Evolutionary conservation across 2,888 invertebrate genomes (phyloP).

Genomic region (Leptinotarsa haldemani): DNA sequence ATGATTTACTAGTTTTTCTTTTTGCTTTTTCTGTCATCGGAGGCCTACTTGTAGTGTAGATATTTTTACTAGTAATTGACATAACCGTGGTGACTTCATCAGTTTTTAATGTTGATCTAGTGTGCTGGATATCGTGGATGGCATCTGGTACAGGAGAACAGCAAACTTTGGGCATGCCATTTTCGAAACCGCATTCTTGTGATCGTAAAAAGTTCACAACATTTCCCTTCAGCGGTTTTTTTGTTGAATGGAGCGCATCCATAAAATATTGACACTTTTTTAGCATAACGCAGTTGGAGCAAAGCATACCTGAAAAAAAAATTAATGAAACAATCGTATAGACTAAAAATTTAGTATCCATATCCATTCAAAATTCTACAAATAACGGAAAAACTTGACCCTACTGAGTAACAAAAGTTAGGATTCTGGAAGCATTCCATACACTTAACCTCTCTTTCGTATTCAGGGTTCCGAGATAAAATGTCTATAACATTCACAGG

Average conservation of each 20-base stretch:
- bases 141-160: constrained; percentile 46
- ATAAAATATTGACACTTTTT: constrained; percentile 47
- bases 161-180: constrained; percentile 54
- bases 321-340: background rate
- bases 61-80: background rate
- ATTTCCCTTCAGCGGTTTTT: constrained; percentile 46
- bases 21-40: background rate
- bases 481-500: too few species aligned
- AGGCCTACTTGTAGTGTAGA: background rate
- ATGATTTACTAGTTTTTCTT: background rate
- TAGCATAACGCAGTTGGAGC: constrained; percentile 41
- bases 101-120: constrained; percentile 7
- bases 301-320: background rate
- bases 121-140: constrained; percentile 21
- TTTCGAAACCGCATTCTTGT: constrained; percentile 55
- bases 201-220: constrained; percentile 50
- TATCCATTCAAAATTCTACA: too few species aligned
- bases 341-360: too few species aligned
- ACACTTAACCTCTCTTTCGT: too few species aligned
- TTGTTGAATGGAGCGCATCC: constrained; percentile 38
- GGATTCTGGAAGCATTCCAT: too few species aligned
- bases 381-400: too few species aligned
- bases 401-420: too few species aligned
- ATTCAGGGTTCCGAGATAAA: too few species aligned
- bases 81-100: background rate